Evolutionary conservation across 2,888 invertebrate genomes (phyloP), one percentile per base, ranked within the genome.

Genomic region (Plebejus melissa): DNA sequence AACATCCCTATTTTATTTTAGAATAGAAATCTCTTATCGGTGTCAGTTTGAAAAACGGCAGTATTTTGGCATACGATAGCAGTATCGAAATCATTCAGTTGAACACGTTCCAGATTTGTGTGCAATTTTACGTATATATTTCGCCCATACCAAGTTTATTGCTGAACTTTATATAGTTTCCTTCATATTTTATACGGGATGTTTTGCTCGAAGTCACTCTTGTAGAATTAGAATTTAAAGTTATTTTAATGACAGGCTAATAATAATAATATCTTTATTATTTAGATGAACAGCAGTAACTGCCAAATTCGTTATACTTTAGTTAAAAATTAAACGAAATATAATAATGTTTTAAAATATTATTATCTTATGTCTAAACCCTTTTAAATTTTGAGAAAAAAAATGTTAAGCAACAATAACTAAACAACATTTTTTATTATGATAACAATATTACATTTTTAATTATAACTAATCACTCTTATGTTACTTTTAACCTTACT

Each of bases 31-130:
- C 76, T 54, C 77, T 78, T 79, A 80, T 80, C 80, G 78, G 80
- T 72, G 80, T 80, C 78, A 77, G 79, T 79, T 79, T 79, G 79
- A 81, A 80, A 80, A 80, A 80, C 77, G 77, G 79, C 77, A 77
- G 76, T 79, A 78, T 80, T 79, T 78, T 80, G 80, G 80, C 78
- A 78, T 77, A 77, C 77, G 79, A 78, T 79, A 78, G 77, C 77
- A 74, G 78, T 79, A 78, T 79, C 77, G 75, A 76, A 76, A 80
- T 80, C 78, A 77, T 77, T 79, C 77, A 77, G 77, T 77, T 78
- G 78, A 79, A 78, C 76, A 77, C 75, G 77, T 77, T 76, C 76
- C 76, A 77, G 78, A 77, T 77, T 77, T 78, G 74, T 77, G 71
- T 71, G 69, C 60, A 65, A 38, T 74, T 65, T 65, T 28, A 74